phyloP scores from a whole-genome alignment of 2,888 invertebrate species.

The Parascotia fuliginaria region DNA sequence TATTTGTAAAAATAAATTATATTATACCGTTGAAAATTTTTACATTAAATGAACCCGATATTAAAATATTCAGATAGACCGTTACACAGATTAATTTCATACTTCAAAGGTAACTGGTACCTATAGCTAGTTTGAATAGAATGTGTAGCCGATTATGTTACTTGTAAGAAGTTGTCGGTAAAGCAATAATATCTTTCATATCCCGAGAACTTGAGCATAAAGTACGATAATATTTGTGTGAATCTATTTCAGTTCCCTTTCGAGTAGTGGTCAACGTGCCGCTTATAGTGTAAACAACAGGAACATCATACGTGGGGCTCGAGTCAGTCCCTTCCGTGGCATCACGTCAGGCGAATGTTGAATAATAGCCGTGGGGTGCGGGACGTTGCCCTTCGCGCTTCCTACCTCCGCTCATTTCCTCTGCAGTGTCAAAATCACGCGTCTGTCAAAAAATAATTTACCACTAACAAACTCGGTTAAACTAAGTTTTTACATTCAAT shows the following conservation, averaged over 20 bases:
- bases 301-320: slow-evolving; percentile 52
- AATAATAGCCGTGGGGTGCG: slow-evolving; percentile 64
- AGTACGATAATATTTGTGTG: slow-evolving; percentile 38
- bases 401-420: slow-evolving; percentile 31
- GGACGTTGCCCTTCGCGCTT: slow-evolving; percentile 72
- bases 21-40: no score
- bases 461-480: neutral
- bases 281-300: slow-evolving; percentile 58
- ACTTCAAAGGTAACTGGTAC: no score
- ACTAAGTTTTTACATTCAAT: neutral
- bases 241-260: slow-evolving; percentile 56
- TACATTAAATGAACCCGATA: no score
- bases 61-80: no score
- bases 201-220: slow-evolving; percentile 25
- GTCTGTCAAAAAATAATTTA: neutral
- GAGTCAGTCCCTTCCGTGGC: slow-evolving; percentile 63
- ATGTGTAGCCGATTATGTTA: no score
- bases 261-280: slow-evolving; percentile 60
- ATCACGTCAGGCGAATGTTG: slow-evolving; percentile 53
- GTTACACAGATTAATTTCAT: no score
- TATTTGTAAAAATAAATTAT: no score
- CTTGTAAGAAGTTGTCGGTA: neutral
- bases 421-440: slow-evolving; percentile 19
- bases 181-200: slow-evolving; percentile 19
- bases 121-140: no score